phyloP scores from a whole-genome alignment of 2,888 invertebrate genomes.

The Archips xylosteana region DNA sequence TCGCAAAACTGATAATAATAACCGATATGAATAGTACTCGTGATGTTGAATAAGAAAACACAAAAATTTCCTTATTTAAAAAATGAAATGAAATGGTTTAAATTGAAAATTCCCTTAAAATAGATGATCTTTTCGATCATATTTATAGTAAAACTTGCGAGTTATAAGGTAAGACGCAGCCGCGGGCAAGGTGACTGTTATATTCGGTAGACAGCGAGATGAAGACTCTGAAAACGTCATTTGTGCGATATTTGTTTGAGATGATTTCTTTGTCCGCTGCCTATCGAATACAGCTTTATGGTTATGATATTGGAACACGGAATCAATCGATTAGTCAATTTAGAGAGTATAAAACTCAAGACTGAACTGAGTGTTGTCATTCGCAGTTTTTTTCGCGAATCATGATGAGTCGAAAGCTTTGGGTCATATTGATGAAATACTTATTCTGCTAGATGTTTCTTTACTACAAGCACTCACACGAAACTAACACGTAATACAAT shows the following conservation, averaged over 20 bases:
- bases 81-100: too few relatives aligned
- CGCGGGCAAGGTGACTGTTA: slow-evolving; percentile 7
- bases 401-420: slow-evolving; percentile 3
- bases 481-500: too few relatives aligned
- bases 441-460: too few relatives aligned
- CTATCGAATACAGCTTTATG: neutral
- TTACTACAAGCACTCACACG: too few relatives aligned
- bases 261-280: neutral
- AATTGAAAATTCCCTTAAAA: too few relatives aligned
- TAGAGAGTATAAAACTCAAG: slow-evolving; percentile 73
- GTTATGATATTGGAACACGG: slow-evolving; percentile 46
- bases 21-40: too few relatives aligned
- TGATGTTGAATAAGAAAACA: too few relatives aligned
- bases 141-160: neutral
- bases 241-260: too few relatives aligned
- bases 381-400: slow-evolving; percentile 45
- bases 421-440: slow-evolving; percentile 13
- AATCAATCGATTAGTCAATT: slow-evolving; percentile 77
- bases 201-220: too few relatives aligned
- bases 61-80: too few relatives aligned
- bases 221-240: too few relatives aligned
- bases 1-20: too few relatives aligned
- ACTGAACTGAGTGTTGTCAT: slow-evolving; percentile 73
- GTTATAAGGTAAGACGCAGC: neutral
- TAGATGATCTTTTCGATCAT: neutral